Evolutionary conservation across 2,888 invertebrate species (phyloP).

Genomic region (Leucania comma): DNA sequence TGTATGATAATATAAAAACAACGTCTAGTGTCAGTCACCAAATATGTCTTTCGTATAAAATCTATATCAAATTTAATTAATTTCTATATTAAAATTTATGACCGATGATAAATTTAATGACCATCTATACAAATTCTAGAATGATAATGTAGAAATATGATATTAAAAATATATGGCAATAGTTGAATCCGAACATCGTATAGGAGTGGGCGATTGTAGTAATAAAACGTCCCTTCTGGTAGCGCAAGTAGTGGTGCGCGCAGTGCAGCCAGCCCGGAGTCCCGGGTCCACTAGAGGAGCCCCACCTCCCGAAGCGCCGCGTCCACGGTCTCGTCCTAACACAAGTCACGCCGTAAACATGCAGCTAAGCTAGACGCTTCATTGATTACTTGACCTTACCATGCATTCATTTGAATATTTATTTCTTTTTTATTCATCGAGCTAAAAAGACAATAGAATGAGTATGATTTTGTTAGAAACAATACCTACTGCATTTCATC

Average conservation of each 20-base stretch:
- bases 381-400: conserved; percentile 34
- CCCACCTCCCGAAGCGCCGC: conserved; percentile 98
- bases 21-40: conserved; percentile 40
- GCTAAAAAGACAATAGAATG: conserved; percentile 22
- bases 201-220: conserved; percentile 27
- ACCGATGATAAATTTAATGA: conserved; percentile 38
- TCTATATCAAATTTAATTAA: conserved; percentile 29
- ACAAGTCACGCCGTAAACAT: conserved; percentile 74
- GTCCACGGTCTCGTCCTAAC: conserved; percentile 97
- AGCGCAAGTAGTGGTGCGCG: conserved; percentile 33
- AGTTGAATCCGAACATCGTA: conserved; percentile 24
- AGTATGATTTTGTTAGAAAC: conserved; percentile 33
- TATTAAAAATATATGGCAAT: conserved; percentile 59
- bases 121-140: conserved; percentile 48
- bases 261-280: conserved; percentile 33
- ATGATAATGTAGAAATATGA: conserved; percentile 41
- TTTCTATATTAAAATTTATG: conserved; percentile 22
- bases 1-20: conserved; percentile 44
- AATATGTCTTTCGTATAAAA: conserved; percentile 43
- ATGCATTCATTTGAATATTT: conserved; percentile 48
- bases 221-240: conserved; percentile 18
- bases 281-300: conserved; percentile 91
- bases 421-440: conserved; percentile 30
- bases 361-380: conserved; percentile 62
- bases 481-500: conserved; percentile 22